Evolutionary conservation across 2,888 invertebrate genomes (phyloP), one percentile per base, ranked within the genome.

Genomic region (Adineta ricciae): DNA sequence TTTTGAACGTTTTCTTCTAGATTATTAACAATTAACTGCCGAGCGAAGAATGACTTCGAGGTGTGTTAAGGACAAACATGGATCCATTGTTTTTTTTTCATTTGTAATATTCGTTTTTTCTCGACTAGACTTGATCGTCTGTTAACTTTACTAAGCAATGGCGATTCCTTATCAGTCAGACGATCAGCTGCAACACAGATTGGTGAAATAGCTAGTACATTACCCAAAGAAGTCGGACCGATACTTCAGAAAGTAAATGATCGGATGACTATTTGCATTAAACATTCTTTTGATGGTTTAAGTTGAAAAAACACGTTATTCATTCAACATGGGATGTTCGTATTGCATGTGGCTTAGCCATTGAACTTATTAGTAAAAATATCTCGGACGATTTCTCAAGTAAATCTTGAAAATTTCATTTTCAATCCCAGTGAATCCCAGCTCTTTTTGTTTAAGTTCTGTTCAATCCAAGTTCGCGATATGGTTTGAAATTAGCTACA

Each of bases 141-240:
- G 46, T 46, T 46, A 46, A 11, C 96, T 87, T 92, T 97, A 87
- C 91, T 97, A 89, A 97, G 97, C 91, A 95, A 95, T 50, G 97
- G 97, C 72, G 95, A 96, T 83, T 96, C 96, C 32, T 93, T 94
- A 24, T 94, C 95, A 49, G 96, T 96, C 0, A 92, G 97, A 86
- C 94, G 94, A 87, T 96, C 96, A 21, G 97, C 97, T 0, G 97
- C 97, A 14, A 93, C 95, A 88, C 97, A 97, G 91, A 93, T 97
- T 85, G 97, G 97, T 7, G 96, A 97, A 92, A 96, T 97, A 72
- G 96, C 96, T 91, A 93, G 94, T 88, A 92, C 96, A 7, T 96
- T 97, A 91, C 96, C 97, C 0, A 96, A 96, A 90, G 97, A 97
- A 90, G 91, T 97, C 86, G 94, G 95, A 89, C 94, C 94, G 86